Conservation (phyloP, 2,888 invertebrate species). For the Harmothoe impar region DNA sequence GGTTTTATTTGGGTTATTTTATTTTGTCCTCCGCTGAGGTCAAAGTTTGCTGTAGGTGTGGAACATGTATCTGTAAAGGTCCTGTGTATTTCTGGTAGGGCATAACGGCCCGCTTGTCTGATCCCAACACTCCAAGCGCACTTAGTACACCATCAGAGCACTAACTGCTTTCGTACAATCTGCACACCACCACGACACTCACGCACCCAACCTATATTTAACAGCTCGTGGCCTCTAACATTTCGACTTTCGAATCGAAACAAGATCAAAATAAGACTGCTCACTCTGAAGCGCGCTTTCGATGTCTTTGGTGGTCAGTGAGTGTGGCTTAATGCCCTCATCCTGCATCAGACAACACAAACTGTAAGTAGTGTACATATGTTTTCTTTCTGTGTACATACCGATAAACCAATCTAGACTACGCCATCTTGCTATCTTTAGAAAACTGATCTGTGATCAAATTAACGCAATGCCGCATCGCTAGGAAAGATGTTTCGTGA, state of each 20-base stretch:
- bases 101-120: not conserved
- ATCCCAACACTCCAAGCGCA: not conserved
- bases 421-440: not conserved
- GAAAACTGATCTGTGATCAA: constrained; percentile 33
- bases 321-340: not conserved
- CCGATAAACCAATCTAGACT: not conserved
- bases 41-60: not conserved
- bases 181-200: constrained; percentile 44
- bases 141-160: not conserved
- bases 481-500: not conserved
- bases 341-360: not conserved
- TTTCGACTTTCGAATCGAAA: constrained; percentile 53
- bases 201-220: constrained; percentile 23
- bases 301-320: not conserved
- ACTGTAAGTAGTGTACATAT: constrained; percentile 57
- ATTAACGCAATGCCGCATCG: constrained; percentile 15
- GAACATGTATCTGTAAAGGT: constrained; percentile 30
- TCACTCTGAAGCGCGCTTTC: not conserved
- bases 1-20: constrained; percentile 52
- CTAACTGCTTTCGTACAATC: constrained; percentile 52
- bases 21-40: constrained; percentile 48
- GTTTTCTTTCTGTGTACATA: constrained; percentile 40
- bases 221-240: constrained; percentile 30
- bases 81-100: constrained; percentile 19
- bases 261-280: constrained; percentile 16